phyloP scores from a whole-genome alignment of 2,113 vertebrate genomes.

The Paradoxurus hermaphroditus region DNA sequence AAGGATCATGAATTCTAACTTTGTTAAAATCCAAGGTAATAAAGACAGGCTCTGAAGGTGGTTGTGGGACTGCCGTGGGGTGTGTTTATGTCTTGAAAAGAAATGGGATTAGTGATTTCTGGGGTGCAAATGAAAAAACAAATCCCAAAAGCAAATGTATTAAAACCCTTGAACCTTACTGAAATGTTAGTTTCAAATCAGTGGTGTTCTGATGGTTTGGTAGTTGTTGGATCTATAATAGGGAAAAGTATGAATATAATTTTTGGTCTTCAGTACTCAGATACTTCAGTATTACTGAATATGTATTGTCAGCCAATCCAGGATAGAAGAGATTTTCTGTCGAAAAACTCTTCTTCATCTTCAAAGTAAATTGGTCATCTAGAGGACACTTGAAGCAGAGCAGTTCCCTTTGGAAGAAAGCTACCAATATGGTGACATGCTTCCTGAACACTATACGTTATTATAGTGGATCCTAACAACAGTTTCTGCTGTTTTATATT shows the following conservation, averaged over 20 bases:
- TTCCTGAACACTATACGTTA: background rate
- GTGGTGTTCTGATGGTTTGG: background rate
- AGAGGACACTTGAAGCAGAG: background rate
- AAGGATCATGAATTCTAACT: constrained; percentile 19
- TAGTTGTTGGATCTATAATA: background rate
- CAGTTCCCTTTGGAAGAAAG: background rate
- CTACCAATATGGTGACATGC: background rate
- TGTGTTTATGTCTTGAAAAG: background rate
- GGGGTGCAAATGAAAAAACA: background rate
- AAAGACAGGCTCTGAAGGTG: background rate
- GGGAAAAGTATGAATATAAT: background rate
- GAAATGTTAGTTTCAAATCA: background rate
- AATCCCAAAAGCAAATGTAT: background rate
- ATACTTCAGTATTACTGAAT: background rate
- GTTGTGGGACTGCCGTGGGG: background rate
- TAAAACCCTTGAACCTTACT: background rate
- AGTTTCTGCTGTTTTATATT: background rate
- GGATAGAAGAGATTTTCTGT: background rate
- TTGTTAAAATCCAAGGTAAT: constrained; percentile 56
- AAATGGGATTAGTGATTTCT: background rate
- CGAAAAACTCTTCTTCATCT: background rate
- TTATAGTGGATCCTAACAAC: background rate
- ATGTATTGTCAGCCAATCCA: background rate
- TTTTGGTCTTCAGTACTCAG: background rate
- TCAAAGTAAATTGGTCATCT: background rate